These are phyloP conservation scores for Eupithecia abbreviata DNA, from an alignment of 2,888 invertebrate genomes.

Conservation along the genomic window DNA sequence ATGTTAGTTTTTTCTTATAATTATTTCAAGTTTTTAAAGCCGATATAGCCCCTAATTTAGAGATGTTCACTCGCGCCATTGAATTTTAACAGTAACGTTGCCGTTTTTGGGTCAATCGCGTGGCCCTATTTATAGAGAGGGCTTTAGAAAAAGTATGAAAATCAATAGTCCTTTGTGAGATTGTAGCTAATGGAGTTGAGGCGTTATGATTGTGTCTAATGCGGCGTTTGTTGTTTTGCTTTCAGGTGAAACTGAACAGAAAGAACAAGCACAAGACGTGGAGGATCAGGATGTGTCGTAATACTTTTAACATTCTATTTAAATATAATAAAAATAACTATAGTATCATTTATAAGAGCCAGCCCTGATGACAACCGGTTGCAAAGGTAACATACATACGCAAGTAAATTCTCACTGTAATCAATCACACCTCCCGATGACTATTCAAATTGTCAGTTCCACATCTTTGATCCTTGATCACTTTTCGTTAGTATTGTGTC, in stretches of 20 bases:
- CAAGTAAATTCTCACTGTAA: constrained; percentile 48
- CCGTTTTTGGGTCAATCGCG: constrained; percentile 37
- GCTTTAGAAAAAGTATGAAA: not conserved
- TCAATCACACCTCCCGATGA: constrained; percentile 33
- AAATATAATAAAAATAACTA: constrained; percentile 81
- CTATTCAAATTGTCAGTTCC: constrained; percentile 37
- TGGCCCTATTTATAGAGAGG: constrained; percentile 34
- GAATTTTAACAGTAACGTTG: constrained; percentile 23
- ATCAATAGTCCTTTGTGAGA: constrained; percentile 6
- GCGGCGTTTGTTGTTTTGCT: constrained; percentile 56
- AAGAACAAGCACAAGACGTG: constrained; percentile 95
- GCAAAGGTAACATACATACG: constrained; percentile 52
- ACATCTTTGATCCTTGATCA: constrained; percentile 34
- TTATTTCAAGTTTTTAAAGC: not conserved
- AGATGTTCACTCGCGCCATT: constrained; percentile 29
- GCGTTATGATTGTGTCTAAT: not conserved
- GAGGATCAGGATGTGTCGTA: constrained; percentile 98
- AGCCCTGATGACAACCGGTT: constrained; percentile 75
- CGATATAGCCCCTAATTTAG: constrained; percentile 6
- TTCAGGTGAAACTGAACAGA: constrained; percentile 94
- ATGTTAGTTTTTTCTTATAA: constrained; percentile 10
- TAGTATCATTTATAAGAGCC: constrained; percentile 79
- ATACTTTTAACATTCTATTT: constrained; percentile 81
- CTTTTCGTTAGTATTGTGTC: constrained; percentile 62
- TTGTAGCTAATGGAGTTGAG: not conserved